A percentile compares a stretch with the other conserved stretches of the same genome.
These are phyloP conservation scores for Corythoichthys intestinalis DNA, from an alignment of 2,113 vertebrate species.

Conservation along the genomic window DNA sequence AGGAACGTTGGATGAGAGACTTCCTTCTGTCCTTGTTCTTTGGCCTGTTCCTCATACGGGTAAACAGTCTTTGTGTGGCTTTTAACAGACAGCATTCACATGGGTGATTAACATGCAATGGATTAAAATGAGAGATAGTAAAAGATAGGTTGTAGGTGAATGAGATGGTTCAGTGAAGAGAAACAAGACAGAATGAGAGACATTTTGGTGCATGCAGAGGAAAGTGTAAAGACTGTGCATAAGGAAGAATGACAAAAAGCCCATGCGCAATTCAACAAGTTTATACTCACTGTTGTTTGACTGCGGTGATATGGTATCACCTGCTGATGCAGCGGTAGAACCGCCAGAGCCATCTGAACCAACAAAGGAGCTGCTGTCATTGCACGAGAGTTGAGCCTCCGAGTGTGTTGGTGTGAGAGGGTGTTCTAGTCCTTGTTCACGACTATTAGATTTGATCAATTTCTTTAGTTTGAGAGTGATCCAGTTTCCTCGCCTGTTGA, in stretches of 20 bases:
- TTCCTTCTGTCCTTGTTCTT: constrained; percentile 69
- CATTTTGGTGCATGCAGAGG: constrained; percentile 33
- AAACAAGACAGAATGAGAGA: constrained; percentile 20
- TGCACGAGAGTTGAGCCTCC: constrained; percentile 69
- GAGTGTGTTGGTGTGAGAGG: constrained; percentile 75
- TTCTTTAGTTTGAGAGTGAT: constrained; percentile 96
- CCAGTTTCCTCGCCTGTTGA: constrained; percentile 91
- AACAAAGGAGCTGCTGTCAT: constrained; percentile 50
- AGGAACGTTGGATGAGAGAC: constrained; percentile 65
- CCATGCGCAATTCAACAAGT: constrained; percentile 1
- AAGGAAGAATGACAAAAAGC: constrained; percentile 24
- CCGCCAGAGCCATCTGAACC: constrained; percentile 61
- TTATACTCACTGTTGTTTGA: constrained; percentile 60
- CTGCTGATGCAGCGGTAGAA: constrained; percentile 36
- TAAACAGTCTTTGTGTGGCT: constrained; percentile 63
- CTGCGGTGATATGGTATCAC: constrained; percentile 38
- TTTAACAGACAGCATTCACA: constrained; percentile 22
- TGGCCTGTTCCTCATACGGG: constrained; percentile 62
- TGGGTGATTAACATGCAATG: neutral
- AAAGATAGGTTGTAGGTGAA: neutral
- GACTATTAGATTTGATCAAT: constrained; percentile 90
- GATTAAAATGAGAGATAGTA: neutral
- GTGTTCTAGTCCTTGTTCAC: constrained; percentile 72
- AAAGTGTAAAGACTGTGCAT: constrained; percentile 34
- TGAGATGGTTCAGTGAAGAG: neutral